Evolutionary conservation across 2,888 invertebrate species (phyloP).

Genomic region (Hirtodrosophila trivittata): DNA sequence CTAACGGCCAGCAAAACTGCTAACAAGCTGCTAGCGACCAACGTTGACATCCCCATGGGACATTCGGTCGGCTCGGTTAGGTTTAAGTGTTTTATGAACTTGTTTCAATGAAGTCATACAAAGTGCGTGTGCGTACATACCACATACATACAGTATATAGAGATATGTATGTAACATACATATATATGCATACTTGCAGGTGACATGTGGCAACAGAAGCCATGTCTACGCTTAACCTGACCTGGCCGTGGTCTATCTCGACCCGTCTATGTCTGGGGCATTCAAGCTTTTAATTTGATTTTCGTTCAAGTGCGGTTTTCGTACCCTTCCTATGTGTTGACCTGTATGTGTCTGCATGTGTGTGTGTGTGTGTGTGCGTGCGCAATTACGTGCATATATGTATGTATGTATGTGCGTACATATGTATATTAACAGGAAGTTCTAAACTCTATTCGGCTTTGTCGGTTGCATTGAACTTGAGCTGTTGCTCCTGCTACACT

Average conservation of each 20-base stretch:
- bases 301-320: conserved; percentile 80
- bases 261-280: conserved; percentile 65
- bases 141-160: conserved; percentile 1
- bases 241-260: conserved; percentile 38
- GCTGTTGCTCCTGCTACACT: conserved; percentile 22
- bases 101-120: conserved; percentile 77
- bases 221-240: conserved; percentile 55
- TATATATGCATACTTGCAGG: conserved; percentile 32
- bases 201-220: conserved; percentile 64
- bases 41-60: conserved; percentile 63
- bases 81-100: conserved; percentile 82
- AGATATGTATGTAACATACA: conserved; percentile 1
- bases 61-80: conserved; percentile 64
- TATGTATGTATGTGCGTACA: conserved; percentile 22
- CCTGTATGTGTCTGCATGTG: conserved; percentile 6
- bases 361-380: conserved; percentile 11
- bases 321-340: conserved; percentile 16
- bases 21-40: conserved; percentile 65
- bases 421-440: conserved; percentile 17
- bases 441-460: conserved; percentile 49
- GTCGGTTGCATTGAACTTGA: conserved; percentile 42
- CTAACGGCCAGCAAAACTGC: conserved; percentile 50
- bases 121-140: conserved; percentile 52
- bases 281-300: conserved; percentile 80
- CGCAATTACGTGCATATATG: not conserved